These are phyloP conservation scores for Spinus olivaceus DNA, from an alignment of 2,797 vertebrate genomes.

Conservation along the genomic window DNA sequence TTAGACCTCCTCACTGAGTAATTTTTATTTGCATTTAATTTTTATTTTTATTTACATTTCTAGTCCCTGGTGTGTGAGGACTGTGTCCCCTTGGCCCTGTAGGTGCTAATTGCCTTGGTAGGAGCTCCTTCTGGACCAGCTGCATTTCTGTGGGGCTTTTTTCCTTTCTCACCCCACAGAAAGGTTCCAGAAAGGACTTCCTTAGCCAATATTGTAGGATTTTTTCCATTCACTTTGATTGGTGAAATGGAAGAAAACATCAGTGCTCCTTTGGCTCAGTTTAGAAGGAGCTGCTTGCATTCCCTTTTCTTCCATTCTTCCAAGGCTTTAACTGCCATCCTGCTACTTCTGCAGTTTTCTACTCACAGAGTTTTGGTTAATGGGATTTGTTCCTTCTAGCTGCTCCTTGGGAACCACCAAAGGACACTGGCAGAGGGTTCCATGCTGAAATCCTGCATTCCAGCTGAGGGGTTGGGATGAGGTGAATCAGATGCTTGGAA, in stretches of 20 bases:
- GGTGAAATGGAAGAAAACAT: not conserved
- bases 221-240: not conserved
- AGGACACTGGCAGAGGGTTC: not conserved
- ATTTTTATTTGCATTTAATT: not conserved
- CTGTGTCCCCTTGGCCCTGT: not conserved
- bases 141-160: not conserved
- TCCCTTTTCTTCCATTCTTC: not conserved
- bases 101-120: not conserved
- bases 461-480: not conserved
- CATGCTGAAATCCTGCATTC: not conserved
- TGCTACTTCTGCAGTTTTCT: not conserved
- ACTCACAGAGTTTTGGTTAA: fast-evolving
- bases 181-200: not conserved
- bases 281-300: not conserved
- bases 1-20: not conserved
- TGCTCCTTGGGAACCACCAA: not conserved
- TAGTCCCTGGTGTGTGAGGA: fast-evolving
- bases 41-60: not conserved
- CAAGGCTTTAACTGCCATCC: not conserved
- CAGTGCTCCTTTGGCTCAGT: fast-evolving
- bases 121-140: not conserved
- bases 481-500: not conserved
- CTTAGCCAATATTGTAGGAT: not conserved
- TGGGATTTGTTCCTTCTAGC: not conserved
- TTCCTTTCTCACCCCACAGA: fast-evolving